Percentiles rank a stretch among this genome's conserved stretches.
phyloP scores from a whole-genome alignment of 2,797 vertebrate genomes.

The Anolis apletophallus region DNA sequence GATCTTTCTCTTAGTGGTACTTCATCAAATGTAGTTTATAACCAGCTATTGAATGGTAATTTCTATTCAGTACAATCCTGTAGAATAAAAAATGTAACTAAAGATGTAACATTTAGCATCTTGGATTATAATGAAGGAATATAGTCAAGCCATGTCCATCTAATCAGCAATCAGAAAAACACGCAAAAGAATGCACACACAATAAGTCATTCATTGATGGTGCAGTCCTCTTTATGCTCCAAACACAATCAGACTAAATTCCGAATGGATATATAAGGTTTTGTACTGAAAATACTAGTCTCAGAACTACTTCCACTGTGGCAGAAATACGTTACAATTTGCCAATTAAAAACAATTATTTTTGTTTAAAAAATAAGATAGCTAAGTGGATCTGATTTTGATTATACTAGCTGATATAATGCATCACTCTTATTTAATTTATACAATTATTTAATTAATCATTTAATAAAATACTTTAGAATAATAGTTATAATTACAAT shows the following conservation, averaged over 20 bases:
- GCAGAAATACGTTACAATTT: conserved; percentile 40
- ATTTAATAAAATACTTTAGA: conserved; percentile 58
- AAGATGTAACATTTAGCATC: background rate
- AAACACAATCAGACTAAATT: background rate
- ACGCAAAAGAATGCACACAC: conserved; percentile 35
- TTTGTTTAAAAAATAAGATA: conserved; percentile 51
- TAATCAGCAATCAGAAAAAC: conserved; percentile 41
- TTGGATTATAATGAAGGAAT: background rate
- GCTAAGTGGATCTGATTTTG: conserved; percentile 35
- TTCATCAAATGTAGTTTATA: background rate
- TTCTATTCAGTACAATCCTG: background rate
- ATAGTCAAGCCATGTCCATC: background rate
- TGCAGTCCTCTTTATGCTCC: background rate
- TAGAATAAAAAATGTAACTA: background rate
- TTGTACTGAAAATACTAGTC: conserved; percentile 21
- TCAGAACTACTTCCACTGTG: conserved; percentile 39
- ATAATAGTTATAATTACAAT: conserved; percentile 70
- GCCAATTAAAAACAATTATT: conserved; percentile 43
- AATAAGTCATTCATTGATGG: conserved; percentile 39
- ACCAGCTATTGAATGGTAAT: background rate
- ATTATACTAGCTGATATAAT: conserved; percentile 54
- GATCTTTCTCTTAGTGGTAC: background rate
- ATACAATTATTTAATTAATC: conserved; percentile 70
- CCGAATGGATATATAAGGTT: background rate
- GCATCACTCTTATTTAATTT: conserved; percentile 68